Evolutionary conservation across 2,797 vertebrate species (phyloP), one percentile per base, ranked within the genome.

Genomic region (Philypnodon macrostomus): DNA sequence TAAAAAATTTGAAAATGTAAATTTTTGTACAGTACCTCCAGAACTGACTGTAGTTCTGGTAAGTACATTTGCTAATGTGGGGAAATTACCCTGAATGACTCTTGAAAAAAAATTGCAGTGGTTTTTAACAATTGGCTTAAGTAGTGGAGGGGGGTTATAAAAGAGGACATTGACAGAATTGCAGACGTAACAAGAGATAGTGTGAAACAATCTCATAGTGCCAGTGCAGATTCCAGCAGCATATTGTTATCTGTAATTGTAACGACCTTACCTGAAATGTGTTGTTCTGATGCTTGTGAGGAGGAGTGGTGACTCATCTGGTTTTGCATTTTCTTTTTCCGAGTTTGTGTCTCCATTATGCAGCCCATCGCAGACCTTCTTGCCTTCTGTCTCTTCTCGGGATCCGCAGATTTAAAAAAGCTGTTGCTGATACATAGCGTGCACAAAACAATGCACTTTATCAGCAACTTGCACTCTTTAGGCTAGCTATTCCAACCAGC

Each of bases 241-340:
- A 47, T 79, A 67, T 71, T 70, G 51, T 77, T 67, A 82, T 89
- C 79, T 82, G 72, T 85, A 79, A 81, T 83, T 84, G 63, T 83
- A 78, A 80, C 87, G 70, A 83, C 77, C 79, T 80, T 75, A 81
- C 74, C 77, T 79, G 78, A 70, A 80, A 73, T 56, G 70, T 85
- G 76, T 83, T 83, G 68, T 78, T 70, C 62, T 58, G 67, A 65
- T 70, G 63, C 37, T 47, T 71, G 70, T 38, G 64, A 70, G 67
- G 75, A 82, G 71, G 73, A 70, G 72, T 70, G 75, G 83, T 89
- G 83, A 87, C 69, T 89, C 82, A 86, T 85, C 75, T 71, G 44
- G 70, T 84, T n/a, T 87, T 74, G 80, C 80, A 75, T 77, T 74
- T 79, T 80, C 80, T 73, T 53, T 69, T 69, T 69, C 70, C 63